Evolutionary conservation across 2,888 invertebrate genomes (phyloP).

Genomic region (Orthonevra nobilis): DNA sequence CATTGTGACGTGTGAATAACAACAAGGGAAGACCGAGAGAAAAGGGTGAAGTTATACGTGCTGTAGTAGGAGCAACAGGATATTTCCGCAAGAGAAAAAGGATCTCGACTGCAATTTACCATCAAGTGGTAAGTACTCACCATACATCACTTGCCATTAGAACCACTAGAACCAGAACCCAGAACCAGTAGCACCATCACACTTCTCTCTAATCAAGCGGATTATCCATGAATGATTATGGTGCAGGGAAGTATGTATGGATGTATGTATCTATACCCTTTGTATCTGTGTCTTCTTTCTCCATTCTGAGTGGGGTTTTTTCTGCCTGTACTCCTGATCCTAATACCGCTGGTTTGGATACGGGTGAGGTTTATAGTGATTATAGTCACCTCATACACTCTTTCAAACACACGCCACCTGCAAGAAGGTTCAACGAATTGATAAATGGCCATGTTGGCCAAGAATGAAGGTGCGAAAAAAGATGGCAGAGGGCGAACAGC

Average conservation of each 20-base stretch:
- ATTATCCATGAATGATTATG: slow-evolving; percentile 70
- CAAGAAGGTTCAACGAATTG: slow-evolving; percentile 59
- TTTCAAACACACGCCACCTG: neutral
- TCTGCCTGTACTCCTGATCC: slow-evolving; percentile 7
- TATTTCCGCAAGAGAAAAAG: slow-evolving; percentile 55
- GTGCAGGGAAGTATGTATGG: slow-evolving; percentile 51
- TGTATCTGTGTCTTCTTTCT: neutral
- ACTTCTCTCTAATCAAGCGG: slow-evolving; percentile 66
- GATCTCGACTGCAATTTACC: slow-evolving; percentile 67
- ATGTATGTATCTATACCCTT: slow-evolving; percentile 7
- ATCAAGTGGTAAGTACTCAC: slow-evolving; percentile 69
- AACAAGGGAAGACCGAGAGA: neutral
- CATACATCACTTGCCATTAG: slow-evolving; percentile 67
- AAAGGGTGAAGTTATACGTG: neutral
- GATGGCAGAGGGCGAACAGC: neutral
- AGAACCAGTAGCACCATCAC: slow-evolving; percentile 37
- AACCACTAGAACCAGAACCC: slow-evolving; percentile 18
- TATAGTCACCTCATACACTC: slow-evolving; percentile 57
- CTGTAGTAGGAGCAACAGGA: slow-evolving; percentile 45
- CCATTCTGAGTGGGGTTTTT: neutral
- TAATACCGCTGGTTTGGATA: neutral
- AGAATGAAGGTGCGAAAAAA: slow-evolving; percentile 62
- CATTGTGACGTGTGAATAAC: slow-evolving; percentile 58
- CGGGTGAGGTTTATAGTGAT: slow-evolving; percentile 53
- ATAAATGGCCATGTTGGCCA: slow-evolving; percentile 54